phyloP scores from a whole-genome alignment of 2,888 invertebrate species.

The Diplolepis rosae region DNA sequence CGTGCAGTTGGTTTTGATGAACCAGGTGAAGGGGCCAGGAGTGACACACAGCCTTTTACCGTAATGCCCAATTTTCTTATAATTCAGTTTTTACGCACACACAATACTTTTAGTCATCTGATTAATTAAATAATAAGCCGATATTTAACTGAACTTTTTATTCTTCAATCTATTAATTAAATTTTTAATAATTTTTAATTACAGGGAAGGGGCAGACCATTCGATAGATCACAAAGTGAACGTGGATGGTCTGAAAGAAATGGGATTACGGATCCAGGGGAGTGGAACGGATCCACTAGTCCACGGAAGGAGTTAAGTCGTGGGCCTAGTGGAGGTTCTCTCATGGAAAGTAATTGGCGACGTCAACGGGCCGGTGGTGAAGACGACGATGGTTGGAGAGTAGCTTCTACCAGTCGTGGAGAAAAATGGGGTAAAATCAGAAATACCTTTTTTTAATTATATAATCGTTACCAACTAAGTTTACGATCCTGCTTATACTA shows the following conservation, averaged over 20 bases:
- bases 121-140: no score
- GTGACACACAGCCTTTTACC: constrained; percentile 67
- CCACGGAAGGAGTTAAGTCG: constrained; percentile 77
- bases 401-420: constrained; percentile 68
- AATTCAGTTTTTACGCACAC: no score
- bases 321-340: constrained; percentile 70
- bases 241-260: constrained; percentile 77
- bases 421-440: constrained; percentile 80
- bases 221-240: constrained; percentile 72
- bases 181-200: constrained; percentile 36
- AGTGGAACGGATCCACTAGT: constrained; percentile 76
- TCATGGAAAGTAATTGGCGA: constrained; percentile 75
- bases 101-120: no score
- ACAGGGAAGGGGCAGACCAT: constrained; percentile 66
- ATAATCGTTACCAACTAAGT: no score
- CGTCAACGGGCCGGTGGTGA: constrained; percentile 75
- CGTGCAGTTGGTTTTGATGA: constrained; percentile 74
- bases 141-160: no score
- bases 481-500: no score
- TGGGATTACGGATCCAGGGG: constrained; percentile 74
- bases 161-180: no score
- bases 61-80: constrained; percentile 47
- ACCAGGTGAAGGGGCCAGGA: constrained; percentile 69
- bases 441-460: no score
- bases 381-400: constrained; percentile 76